Conservation (phyloP, 2,797 vertebrate species). For the Myioborus miniatus region DNA sequence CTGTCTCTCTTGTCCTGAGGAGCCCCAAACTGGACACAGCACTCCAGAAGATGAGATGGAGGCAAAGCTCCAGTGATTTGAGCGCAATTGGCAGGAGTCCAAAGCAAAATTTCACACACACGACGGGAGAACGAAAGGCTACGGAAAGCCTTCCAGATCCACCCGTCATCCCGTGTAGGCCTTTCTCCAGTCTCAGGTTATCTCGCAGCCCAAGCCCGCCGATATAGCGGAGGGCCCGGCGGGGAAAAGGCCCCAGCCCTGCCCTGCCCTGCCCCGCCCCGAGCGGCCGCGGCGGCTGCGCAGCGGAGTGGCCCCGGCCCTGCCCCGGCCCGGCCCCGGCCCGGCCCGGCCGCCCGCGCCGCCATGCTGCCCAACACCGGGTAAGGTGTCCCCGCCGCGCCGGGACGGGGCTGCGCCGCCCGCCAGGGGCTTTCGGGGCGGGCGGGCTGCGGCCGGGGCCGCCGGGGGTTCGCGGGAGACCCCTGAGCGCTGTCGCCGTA, state of each 20-base stretch:
- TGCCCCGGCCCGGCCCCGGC: not conserved
- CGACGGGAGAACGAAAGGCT: not conserved
- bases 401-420: not conserved
- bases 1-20: not conserved
- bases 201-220: rapidly evolving
- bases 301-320: not conserved
- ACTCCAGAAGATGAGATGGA: no score
- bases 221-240: no score
- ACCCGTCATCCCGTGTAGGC: no score
- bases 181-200: rapidly evolving
- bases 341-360: not conserved
- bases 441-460: not conserved
- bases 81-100: not conserved
- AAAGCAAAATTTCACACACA: not conserved
- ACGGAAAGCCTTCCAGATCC: not conserved
- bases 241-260: not conserved
- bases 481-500: not conserved
- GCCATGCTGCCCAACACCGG: slow-evolving; percentile 61
- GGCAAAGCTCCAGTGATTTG: not conserved
- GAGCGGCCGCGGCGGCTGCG: not conserved
- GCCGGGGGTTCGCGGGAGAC: not conserved
- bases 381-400: not conserved
- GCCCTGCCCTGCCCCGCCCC: not conserved
- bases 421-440: not conserved
- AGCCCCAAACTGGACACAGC: not conserved